These are phyloP conservation scores for Lepus americanus DNA, from an alignment of 2,113 vertebrate species.

Conservation along the genomic window DNA sequence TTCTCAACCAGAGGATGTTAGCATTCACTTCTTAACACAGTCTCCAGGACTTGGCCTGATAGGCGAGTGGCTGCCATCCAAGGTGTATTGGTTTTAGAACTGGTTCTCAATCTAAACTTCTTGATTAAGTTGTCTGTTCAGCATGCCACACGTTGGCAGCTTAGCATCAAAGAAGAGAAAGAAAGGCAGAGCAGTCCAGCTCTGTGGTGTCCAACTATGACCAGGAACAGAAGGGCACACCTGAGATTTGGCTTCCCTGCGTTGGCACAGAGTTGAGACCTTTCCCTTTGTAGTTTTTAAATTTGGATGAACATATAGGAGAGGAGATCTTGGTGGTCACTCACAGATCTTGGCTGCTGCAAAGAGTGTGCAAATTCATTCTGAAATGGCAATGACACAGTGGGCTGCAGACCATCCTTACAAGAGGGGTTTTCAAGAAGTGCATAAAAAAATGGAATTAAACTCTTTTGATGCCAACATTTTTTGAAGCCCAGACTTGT, in stretches of 20 bases:
- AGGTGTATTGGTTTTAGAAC: neutral
- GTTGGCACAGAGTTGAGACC: neutral
- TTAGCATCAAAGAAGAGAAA: neutral
- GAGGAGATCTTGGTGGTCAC: neutral
- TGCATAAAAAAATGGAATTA: too few species aligned
- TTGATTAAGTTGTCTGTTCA: neutral
- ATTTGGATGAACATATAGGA: neutral
- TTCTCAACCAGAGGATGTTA: neutral
- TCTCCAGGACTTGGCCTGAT: neutral
- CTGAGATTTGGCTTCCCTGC: neutral
- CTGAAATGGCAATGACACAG: accelerated
- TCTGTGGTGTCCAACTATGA: neutral
- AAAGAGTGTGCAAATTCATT: accelerated
- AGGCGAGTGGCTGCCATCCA: neutral
- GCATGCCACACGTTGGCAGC: neutral
- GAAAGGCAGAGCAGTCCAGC: neutral
- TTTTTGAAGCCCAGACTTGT: too few species aligned
- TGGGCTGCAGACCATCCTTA: neutral
- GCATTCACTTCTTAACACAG: neutral
- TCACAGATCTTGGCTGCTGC: neutral
- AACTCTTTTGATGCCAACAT: too few species aligned
- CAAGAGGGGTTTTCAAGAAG: too few species aligned
- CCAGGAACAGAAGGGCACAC: neutral
- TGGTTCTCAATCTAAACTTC: neutral
- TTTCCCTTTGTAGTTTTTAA: neutral